These are phyloP conservation scores for Trichechus manatus DNA, from an alignment of 2,113 vertebrate species.

Conservation along the genomic window DNA sequence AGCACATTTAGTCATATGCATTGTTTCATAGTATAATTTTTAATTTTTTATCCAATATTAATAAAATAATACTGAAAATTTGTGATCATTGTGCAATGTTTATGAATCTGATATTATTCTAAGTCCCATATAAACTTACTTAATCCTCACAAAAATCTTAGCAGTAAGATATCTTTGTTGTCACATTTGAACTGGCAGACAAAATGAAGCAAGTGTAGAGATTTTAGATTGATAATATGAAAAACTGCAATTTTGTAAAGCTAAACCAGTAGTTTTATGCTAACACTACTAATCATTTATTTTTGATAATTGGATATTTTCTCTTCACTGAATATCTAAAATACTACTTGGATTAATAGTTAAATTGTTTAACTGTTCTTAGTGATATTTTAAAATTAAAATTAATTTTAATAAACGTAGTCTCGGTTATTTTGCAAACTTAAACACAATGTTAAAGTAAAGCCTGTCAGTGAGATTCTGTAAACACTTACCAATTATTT, in stretches of 20 bases:
- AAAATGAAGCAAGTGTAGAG: neutral
- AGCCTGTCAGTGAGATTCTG: neutral
- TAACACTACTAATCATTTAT: neutral
- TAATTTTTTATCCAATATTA: neutral
- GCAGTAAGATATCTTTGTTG: neutral
- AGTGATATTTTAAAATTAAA: neutral
- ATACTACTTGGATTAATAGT: neutral
- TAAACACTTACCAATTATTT: neutral
- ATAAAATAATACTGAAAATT: neutral
- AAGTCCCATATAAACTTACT: neutral
- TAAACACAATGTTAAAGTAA: neutral
- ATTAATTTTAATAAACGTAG: neutral
- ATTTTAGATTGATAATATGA: neutral
- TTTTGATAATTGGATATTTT: neutral
- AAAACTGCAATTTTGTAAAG: neutral
- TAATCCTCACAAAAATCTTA: neutral
- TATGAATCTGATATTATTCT: neutral
- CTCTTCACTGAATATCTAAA: neutral
- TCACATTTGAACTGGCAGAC: neutral
- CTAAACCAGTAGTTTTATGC: neutral
- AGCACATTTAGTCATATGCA: neutral
- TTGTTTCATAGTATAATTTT: neutral
- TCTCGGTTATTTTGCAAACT: neutral
- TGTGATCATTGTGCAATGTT: neutral
- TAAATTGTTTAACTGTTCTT: neutral